Conservation (phyloP, 2,888 invertebrate species). For the Eupithecia insigniata region DNA sequence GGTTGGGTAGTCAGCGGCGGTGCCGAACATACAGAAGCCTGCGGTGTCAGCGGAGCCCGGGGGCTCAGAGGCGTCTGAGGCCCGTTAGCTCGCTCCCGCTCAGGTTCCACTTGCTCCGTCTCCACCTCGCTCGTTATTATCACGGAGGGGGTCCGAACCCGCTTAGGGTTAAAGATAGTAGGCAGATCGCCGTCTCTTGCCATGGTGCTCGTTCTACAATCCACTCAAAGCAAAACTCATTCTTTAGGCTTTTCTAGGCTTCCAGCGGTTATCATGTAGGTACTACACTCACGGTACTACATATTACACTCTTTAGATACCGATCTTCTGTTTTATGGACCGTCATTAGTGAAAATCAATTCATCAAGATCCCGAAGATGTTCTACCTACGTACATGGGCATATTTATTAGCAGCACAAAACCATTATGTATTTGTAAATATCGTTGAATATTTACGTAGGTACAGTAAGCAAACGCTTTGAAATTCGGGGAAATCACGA, state of each 20-base stretch:
- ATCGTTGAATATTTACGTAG: not conserved
- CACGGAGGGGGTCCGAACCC: slow-evolving; percentile 87
- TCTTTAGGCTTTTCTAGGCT: not conserved
- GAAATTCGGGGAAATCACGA: not conserved
- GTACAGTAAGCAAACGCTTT: not conserved
- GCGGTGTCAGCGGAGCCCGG: slow-evolving; percentile 76
- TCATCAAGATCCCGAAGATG: not conserved
- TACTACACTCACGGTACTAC: too few relatives aligned
- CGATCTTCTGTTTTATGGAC: not conserved
- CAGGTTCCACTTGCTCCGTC: slow-evolving; percentile 67
- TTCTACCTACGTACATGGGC: not conserved
- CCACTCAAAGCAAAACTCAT: slow-evolving; percentile 7
- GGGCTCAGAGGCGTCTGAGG: slow-evolving; percentile 78
- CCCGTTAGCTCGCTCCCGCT: slow-evolving; percentile 76
- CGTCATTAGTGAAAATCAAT: not conserved
- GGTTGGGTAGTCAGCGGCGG: slow-evolving; percentile 78
- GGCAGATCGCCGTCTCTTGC: slow-evolving; percentile 90
- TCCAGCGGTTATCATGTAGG: not conserved
- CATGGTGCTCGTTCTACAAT: slow-evolving; percentile 70
- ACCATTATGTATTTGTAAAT: not conserved
- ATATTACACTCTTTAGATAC: not conserved
- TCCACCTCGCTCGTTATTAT: slow-evolving; percentile 86
- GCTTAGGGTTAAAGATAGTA: slow-evolving; percentile 91
- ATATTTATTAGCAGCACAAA: not conserved
- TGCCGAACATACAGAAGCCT: slow-evolving; percentile 79